These are phyloP conservation scores for Nasonia oneida DNA, from an alignment of 2,888 invertebrate species.

Conservation along the genomic window DNA sequence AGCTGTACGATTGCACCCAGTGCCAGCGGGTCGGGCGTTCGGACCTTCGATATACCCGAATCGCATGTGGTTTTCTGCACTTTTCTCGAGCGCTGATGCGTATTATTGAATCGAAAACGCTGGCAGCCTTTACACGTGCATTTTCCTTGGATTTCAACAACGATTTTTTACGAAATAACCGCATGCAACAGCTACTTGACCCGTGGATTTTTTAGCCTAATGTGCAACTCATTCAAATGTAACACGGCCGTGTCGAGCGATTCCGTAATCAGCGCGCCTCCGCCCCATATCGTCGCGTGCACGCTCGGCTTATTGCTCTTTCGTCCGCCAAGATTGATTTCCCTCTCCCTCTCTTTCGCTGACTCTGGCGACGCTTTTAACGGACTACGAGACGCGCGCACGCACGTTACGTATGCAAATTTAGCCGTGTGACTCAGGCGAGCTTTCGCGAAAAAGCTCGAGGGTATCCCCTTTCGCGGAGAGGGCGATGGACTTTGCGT, in stretches of 20 bases:
- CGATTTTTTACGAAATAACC: no score
- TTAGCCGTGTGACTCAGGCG: slow-evolving; percentile 1
- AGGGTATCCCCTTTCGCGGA: slow-evolving; percentile 11
- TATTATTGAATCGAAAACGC: no score
- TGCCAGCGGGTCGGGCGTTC: no score
- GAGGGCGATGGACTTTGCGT: slow-evolving; percentile 4
- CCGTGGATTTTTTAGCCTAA: no score
- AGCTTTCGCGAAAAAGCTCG: neutral
- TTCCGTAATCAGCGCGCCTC: slow-evolving; percentile 8
- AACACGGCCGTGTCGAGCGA: neutral
- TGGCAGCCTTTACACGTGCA: no score
- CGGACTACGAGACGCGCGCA: neutral
- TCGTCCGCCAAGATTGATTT: slow-evolving; percentile 37
- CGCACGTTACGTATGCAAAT: neutral
- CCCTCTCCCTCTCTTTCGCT: slow-evolving; percentile 16
- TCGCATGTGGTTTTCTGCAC: no score
- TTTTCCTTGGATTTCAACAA: no score
- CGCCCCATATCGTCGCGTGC: neutral
- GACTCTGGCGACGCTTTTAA: neutral
- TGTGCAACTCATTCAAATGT: no score
- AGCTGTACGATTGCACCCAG: no score
- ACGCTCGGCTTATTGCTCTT: slow-evolving; percentile 5
- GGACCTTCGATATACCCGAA: no score
- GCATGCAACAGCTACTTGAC: no score
- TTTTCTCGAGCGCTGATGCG: no score